phyloP scores from a whole-genome alignment of 2,888 invertebrate genomes.

The Leptogaster cylindrica region DNA sequence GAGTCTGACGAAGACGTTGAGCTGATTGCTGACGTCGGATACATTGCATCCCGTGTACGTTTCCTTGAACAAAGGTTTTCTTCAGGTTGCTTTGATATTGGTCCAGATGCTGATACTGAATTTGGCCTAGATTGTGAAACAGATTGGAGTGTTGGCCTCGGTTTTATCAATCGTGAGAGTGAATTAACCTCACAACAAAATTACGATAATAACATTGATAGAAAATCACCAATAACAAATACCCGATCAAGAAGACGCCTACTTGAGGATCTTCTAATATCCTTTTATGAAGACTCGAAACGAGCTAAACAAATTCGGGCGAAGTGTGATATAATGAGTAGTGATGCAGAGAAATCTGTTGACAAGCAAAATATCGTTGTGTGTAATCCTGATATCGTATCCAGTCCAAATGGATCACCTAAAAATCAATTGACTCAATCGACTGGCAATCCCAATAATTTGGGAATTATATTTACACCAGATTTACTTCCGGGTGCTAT shows the following conservation, averaged over 20 bases:
- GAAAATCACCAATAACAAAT: conserved; percentile 16
- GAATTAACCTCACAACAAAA: background rate
- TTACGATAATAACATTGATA: background rate
- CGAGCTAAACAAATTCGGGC: conserved; percentile 55
- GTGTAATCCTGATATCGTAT: conserved; percentile 3
- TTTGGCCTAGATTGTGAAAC: conserved; percentile 1
- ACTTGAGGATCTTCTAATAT: conserved; percentile 59
- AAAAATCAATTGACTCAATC: conserved; percentile 1
- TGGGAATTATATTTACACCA: background rate
- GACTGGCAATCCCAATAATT: background rate
- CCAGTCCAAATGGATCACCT: background rate
- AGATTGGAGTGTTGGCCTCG: conserved; percentile 27
- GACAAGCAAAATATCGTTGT: conserved; percentile 4
- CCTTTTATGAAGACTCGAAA: conserved; percentile 60
- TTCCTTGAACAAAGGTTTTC: conserved; percentile 57
- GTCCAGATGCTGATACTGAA: conserved; percentile 10
- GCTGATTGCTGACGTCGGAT: conserved; percentile 59
- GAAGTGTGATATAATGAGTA: conserved; percentile 44
- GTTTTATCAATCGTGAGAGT: background rate
- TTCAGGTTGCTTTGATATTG: conserved; percentile 53
- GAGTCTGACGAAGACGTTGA: conserved; percentile 56
- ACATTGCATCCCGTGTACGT: conserved; percentile 60
- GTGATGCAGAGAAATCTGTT: conserved; percentile 20
- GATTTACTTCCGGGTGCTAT: background rate
- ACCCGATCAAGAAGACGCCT: conserved; percentile 43